Conservation (phyloP, 1,140 invertebrate genomes). For the Plodia interpunctella region DNA sequence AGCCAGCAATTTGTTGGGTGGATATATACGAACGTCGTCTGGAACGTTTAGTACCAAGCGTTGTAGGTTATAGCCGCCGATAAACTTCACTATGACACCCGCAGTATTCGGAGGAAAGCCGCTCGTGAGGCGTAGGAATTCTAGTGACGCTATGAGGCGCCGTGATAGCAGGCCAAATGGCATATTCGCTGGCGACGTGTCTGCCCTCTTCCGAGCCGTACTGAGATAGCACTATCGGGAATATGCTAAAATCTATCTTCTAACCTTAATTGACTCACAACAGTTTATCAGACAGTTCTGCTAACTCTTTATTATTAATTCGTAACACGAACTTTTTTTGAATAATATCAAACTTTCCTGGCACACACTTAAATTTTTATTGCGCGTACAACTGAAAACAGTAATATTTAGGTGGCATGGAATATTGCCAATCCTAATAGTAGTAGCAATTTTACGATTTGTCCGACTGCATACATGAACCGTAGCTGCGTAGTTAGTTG, state of each 20-base stretch:
- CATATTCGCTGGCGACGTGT: slow-evolving; percentile 33
- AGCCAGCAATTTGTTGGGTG: neutral
- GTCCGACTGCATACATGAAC: neutral
- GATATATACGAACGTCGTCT: slow-evolving; percentile 2
- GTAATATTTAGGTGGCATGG: slow-evolving; percentile 42
- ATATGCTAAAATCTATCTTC: slow-evolving; percentile 17
- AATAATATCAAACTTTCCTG: slow-evolving; percentile 23
- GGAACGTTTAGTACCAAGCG: neutral
- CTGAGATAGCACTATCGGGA: slow-evolving; percentile 24
- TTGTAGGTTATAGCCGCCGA: neutral
- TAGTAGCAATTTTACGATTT: slow-evolving; percentile 16
- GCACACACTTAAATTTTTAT: slow-evolving; percentile 35
- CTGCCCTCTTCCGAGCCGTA: slow-evolving; percentile 25
- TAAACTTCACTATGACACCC: slow-evolving; percentile 18
- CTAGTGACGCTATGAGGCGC: slow-evolving; percentile 12
- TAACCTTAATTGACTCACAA: slow-evolving; percentile 31
- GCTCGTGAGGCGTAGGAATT: slow-evolving; percentile 15
- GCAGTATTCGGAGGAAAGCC: slow-evolving; percentile 15
- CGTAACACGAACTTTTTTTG: slow-evolving; percentile 11
- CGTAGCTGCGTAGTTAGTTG: too few relatives aligned
- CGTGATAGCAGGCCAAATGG: slow-evolving; percentile 19
- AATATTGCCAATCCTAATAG: slow-evolving; percentile 46
- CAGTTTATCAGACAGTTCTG: neutral
- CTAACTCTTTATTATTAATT: neutral
- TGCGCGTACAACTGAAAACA: slow-evolving; percentile 27